A percentile compares a stretch with the other conserved stretches of the same genome.
Conservation (phyloP, 2,797 vertebrate species). For the Anableps anableps region DNA sequence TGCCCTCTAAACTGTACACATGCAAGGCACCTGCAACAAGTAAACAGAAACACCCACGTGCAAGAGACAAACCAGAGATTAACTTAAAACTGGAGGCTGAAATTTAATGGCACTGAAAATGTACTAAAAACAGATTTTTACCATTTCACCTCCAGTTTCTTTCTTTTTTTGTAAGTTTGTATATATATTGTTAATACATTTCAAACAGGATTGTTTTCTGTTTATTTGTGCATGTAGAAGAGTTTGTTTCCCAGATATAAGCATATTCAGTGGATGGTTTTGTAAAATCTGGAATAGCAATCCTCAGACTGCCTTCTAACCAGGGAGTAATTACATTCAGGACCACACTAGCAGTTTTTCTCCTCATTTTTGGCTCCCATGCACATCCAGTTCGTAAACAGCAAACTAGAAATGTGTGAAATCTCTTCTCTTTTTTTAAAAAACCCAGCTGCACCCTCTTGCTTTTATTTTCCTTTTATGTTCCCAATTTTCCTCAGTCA, state of each 20-base stretch:
- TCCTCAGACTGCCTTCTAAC: conserved; percentile 53
- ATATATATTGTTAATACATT: conserved; percentile 10
- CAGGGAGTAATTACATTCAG: conserved; percentile 39
- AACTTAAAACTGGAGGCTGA: not conserved
- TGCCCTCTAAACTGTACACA: conserved; percentile 16
- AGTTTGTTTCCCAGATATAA: conserved; percentile 41
- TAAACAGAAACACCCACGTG: conserved; percentile 11
- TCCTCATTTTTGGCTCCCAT: not conserved
- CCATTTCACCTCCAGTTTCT: too few relatives aligned
- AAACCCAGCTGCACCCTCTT: not conserved
- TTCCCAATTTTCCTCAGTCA: not conserved
- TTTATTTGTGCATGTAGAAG: conserved; percentile 10
- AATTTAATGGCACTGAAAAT: not conserved
- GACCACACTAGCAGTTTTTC: conserved; percentile 34
- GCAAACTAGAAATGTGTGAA: conserved; percentile 9
- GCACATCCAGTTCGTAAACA: not conserved
- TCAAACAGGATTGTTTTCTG: not conserved
- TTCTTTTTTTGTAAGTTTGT: conserved; percentile 37
- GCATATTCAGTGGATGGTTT: conserved; percentile 56
- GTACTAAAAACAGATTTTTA: not conserved
- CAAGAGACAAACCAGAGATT: conserved; percentile 24
- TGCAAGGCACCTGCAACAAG: conserved; percentile 5
- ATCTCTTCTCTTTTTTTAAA: not conserved
- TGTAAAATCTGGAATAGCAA: conserved; percentile 45
- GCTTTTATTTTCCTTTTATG: not conserved